Percentiles rank a stretch among this genome's conserved stretches.
phyloP scores from a whole-genome alignment of 2,888 invertebrate species.

The Ditula angustiorana region DNA sequence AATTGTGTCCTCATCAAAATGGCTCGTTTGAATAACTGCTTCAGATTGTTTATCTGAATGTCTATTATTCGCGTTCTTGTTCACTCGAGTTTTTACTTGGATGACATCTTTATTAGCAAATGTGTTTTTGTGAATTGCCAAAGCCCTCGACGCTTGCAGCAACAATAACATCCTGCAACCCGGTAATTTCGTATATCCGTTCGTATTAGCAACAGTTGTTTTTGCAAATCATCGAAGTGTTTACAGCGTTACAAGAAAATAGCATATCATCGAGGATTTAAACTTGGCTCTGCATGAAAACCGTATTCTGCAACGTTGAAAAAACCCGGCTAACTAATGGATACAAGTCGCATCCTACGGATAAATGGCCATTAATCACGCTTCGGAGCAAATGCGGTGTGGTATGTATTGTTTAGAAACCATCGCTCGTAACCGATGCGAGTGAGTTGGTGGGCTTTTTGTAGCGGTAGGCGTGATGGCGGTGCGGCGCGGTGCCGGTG shows the following conservation, averaged over 20 bases:
- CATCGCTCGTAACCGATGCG: constrained; percentile 53
- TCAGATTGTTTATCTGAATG: constrained; percentile 5
- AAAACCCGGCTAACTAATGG: constrained; percentile 48
- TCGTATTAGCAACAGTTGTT: constrained; percentile 38
- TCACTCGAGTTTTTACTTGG: constrained; percentile 8
- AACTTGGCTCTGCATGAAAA: constrained; percentile 34
- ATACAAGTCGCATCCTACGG: constrained; percentile 50
- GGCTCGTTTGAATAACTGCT: constrained; percentile 9
- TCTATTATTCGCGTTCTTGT: constrained; percentile 1
- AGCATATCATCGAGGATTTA: constrained; percentile 46
- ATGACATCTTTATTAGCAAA: constrained; percentile 39
- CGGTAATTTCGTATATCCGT: constrained; percentile 37
- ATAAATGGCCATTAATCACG: constrained; percentile 16
- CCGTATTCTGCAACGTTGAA: neutral
- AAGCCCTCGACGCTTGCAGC: constrained; percentile 33
- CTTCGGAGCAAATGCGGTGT: constrained; percentile 33
- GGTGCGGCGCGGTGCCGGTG: constrained; percentile 10
- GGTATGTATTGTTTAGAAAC: constrained; percentile 48
- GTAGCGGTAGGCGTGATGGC: constrained; percentile 46
- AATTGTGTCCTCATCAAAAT: constrained; percentile 31
- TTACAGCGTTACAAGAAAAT: constrained; percentile 44
- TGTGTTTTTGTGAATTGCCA: constrained; percentile 13
- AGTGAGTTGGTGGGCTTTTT: constrained; percentile 52
- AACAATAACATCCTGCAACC: constrained; percentile 44
- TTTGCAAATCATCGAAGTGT: constrained; percentile 50